Conservation (phyloP, 2,113 vertebrate genomes). For the Copsychus sechellarum region DNA sequence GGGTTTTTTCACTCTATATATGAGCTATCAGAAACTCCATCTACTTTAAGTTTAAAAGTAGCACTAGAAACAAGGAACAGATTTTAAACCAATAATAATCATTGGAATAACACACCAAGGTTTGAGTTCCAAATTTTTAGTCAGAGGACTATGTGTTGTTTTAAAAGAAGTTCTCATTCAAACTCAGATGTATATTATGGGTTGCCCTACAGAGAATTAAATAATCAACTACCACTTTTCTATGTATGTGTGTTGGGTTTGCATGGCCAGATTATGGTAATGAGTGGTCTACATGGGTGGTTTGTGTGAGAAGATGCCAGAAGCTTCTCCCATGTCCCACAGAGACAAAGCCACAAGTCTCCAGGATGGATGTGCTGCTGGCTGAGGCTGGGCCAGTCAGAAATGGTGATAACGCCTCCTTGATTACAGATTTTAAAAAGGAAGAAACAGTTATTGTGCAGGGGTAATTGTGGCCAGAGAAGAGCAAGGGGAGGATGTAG, state of each 20-base stretch:
- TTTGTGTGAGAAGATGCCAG: background rate
- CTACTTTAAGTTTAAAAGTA: background rate
- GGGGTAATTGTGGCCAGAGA: background rate
- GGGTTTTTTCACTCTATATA: background rate
- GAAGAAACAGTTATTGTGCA: background rate
- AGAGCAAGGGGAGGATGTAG: background rate
- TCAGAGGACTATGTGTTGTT: background rate
- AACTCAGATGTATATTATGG: background rate
- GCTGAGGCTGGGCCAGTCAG: too few relatives aligned
- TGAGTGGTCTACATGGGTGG: background rate
- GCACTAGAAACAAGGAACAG: background rate
- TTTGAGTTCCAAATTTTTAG: background rate
- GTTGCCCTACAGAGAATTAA: background rate
- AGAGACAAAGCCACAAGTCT: background rate
- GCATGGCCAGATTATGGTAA: background rate
- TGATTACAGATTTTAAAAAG: background rate
- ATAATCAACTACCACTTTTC: background rate
- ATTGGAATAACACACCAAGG: background rate
- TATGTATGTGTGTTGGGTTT: background rate
- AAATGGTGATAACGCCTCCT: background rate
- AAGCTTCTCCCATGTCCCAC: background rate
- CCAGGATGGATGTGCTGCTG: background rate
- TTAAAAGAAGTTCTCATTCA: background rate
- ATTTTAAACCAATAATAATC: background rate
- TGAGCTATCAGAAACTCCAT: background rate